A percentile compares a stretch with the other conserved stretches of the same genome.
phyloP scores from a whole-genome alignment of 1,140 invertebrate genomes.

The Drosophila pruinosa region DNA sequence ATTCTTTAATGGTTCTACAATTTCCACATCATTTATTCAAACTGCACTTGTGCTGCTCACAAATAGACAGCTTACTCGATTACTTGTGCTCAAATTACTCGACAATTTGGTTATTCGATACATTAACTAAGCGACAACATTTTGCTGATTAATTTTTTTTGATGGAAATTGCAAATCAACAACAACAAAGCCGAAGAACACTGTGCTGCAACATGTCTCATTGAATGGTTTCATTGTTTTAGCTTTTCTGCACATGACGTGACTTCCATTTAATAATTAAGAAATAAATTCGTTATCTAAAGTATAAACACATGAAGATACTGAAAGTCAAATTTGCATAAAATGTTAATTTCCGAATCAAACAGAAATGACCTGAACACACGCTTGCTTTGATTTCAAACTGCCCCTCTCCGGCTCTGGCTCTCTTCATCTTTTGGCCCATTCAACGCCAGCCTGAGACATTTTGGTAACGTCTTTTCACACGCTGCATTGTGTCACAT shows the following conservation, averaged over 20 bases:
- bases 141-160: constrained; percentile 70
- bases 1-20: not conserved
- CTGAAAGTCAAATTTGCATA: constrained; percentile 34
- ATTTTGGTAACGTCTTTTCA: constrained; percentile 35
- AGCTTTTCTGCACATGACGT: constrained; percentile 32
- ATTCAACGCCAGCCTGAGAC: constrained; percentile 31
- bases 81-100: constrained; percentile 25
- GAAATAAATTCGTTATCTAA: constrained; percentile 65
- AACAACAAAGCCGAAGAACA: not conserved
- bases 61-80: constrained; percentile 5
- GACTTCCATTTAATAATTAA: constrained; percentile 73
- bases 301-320: constrained; percentile 15
- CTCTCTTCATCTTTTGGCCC: no score
- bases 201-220: not conserved
- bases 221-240: constrained; percentile 14
- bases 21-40: not conserved
- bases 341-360: constrained; percentile 60
- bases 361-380: constrained; percentile 2
- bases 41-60: not conserved
- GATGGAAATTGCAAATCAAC: constrained; percentile 59
- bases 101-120: constrained; percentile 36
- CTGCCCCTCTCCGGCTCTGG: not conserved
- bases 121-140: constrained; percentile 35
- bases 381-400: not conserved
- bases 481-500: constrained; percentile 36